Conservation (phyloP, 2,113 vertebrate genomes). For the Bubo blakistoni region DNA sequence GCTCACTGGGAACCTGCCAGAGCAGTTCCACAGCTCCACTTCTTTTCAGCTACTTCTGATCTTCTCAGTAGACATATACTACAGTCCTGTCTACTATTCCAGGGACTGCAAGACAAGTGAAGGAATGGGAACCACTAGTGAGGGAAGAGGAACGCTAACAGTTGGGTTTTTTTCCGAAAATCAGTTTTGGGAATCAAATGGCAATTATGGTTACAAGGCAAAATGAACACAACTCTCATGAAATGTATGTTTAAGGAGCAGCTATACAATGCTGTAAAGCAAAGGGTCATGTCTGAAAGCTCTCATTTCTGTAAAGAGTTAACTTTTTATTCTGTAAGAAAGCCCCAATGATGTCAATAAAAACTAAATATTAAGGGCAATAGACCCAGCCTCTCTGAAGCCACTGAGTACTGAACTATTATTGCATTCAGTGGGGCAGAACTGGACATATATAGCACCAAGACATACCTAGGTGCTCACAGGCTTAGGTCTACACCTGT, state of each 20-base stretch:
- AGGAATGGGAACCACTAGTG: background rate
- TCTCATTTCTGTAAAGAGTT: background rate
- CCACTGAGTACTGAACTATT: background rate
- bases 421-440: background rate
- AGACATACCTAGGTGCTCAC: background rate
- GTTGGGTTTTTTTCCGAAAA: background rate
- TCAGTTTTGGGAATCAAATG: background rate
- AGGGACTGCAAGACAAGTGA: background rate
- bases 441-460: background rate
- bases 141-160: background rate
- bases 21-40: background rate
- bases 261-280: background rate
- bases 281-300: background rate
- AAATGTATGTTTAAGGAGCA: background rate
- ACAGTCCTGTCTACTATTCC: background rate
- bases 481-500: background rate
- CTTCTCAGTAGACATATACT: background rate
- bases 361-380: background rate
- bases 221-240: background rate
- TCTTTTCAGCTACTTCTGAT: background rate
- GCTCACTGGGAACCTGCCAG: background rate
- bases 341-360: background rate
- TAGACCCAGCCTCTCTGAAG: background rate
- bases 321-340: background rate
- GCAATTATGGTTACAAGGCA: background rate